phyloP scores from a whole-genome alignment of 2,888 invertebrate genomes.

The Drosophila fungiperda region DNA sequence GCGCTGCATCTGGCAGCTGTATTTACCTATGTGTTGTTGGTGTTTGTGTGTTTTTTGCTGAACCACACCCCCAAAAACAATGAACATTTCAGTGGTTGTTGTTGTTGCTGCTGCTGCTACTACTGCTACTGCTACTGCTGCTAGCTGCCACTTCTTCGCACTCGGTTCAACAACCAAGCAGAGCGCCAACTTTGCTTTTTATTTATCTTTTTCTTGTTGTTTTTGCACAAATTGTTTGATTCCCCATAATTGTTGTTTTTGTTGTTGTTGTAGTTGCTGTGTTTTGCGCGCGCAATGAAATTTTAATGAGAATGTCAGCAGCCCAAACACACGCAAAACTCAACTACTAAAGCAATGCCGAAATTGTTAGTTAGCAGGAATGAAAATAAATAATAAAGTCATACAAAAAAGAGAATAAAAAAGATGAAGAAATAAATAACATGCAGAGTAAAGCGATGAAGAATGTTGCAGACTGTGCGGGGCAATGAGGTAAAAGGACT shows the following conservation, averaged over 20 bases:
- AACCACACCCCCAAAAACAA: constrained; percentile 75
- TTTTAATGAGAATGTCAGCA: constrained; percentile 78
- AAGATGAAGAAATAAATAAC: background rate
- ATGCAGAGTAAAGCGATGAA: background rate
- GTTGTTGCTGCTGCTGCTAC: constrained; percentile 20
- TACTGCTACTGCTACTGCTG: constrained; percentile 9
- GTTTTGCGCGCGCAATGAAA: constrained; percentile 77
- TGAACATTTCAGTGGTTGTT: constrained; percentile 23
- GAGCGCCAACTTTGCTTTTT: constrained; percentile 47
- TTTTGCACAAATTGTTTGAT: constrained; percentile 57
- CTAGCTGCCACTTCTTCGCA: constrained; percentile 54
- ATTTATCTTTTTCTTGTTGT: constrained; percentile 35
- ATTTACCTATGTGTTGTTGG: constrained; percentile 77
- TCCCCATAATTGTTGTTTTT: constrained; percentile 42
- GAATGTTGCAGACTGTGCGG: constrained; percentile 12
- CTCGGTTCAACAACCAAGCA: constrained; percentile 58
- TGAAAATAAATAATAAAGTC: constrained; percentile 48
- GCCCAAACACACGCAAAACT: constrained; percentile 56
- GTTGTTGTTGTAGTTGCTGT: constrained; percentile 42
- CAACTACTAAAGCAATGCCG: constrained; percentile 40
- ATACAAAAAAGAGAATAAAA: constrained; percentile 5
- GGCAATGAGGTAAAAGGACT: constrained; percentile 16
- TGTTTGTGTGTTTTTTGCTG: constrained; percentile 45
- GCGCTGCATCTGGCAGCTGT: constrained; percentile 59
- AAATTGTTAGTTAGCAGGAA: constrained; percentile 49